Base-by-base conservation (phyloP, 2,888 invertebrate genomes). In the Eurytoma adleriae region DNA sequence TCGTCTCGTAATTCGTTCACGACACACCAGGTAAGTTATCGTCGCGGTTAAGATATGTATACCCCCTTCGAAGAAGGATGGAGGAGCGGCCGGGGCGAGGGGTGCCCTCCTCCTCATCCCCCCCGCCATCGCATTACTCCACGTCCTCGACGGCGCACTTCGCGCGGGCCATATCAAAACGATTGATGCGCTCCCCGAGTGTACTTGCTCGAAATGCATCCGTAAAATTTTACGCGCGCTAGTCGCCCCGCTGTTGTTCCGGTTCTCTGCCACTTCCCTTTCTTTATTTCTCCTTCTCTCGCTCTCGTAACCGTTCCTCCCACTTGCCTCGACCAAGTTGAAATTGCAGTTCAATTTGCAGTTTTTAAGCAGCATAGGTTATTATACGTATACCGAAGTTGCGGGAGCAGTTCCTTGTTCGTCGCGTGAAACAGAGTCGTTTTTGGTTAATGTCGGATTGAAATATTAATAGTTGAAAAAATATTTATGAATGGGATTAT, bases 1-100 rank as follows among this genome's bases (percentile, higher is more conserved):
- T 73, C 66, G 76, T 70, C 77, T 74, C 82, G 77, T 79, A 79
- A 79, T 79, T 79, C 82, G 79, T 73, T 79, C 76, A 76, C 77
- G 79, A 76, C 71, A 75, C 48, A 27, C 54, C 54, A 40, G 30
- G 54, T 81, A 79, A 82, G 70, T 79, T 79, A 78, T 76, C 64
- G 74, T 71, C 74, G 78, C 70, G 75, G 74, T 81, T 78, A 74
- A 78, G 78, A 78, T 78, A 74, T 71, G 71, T 75, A 71, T 78
- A 67, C 61, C 48, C 48, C 50, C 14, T 69, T 5, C 54, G 12
- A 18, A 18, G 14, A 54, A 14, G 16, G 18, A n/a, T 27, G 24
- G n/a, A 5, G 62, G n/a, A n/a, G n/a, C 27, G 27, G n/a, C 2
- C n/a, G n/a, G 56, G 56, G 30, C 4, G 56, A 16, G 24, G 16